Conservation (phyloP, 2,888 invertebrate genomes). For the Beris morrisii region DNA sequence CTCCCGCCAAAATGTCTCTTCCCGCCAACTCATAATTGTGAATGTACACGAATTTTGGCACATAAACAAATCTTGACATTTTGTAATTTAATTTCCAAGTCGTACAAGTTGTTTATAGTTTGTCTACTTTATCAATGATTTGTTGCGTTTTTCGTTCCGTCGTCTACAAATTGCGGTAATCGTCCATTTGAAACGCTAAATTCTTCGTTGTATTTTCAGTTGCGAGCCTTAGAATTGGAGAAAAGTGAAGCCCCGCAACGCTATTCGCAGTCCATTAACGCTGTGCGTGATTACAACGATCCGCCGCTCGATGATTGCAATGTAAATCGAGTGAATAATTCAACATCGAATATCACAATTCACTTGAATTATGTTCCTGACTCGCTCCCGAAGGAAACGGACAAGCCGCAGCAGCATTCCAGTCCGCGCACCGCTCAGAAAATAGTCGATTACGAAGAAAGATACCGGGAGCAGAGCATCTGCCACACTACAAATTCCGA, state of each 20-base stretch:
- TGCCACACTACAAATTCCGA: conserved; percentile 3
- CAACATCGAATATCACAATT: conserved; percentile 20
- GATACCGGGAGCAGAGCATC: neutral
- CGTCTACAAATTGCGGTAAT: too few species aligned
- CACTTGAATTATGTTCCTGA: conserved; percentile 25
- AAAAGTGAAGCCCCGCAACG: neutral
- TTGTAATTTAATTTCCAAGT: neutral
- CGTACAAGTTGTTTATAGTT: too few species aligned
- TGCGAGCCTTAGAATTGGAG: conserved; percentile 12
- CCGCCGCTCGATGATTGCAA: neutral
- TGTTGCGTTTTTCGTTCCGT: neutral
- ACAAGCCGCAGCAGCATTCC: too few species aligned
- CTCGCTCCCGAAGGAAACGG: neutral
- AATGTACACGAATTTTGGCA: neutral
- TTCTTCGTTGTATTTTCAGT: conserved; percentile 3
- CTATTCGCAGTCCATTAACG: neutral
- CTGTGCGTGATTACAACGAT: conserved; percentile 13
- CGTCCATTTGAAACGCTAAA: neutral
- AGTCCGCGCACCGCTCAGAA: too few species aligned
- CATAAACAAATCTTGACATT: neutral
- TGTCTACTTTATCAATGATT: neutral
- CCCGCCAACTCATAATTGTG: neutral
- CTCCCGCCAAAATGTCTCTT: neutral
- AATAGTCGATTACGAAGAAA: too few species aligned
- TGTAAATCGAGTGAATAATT: neutral